phyloP scores from a whole-genome alignment of 2,888 invertebrate species.

The Ophraella communa region DNA sequence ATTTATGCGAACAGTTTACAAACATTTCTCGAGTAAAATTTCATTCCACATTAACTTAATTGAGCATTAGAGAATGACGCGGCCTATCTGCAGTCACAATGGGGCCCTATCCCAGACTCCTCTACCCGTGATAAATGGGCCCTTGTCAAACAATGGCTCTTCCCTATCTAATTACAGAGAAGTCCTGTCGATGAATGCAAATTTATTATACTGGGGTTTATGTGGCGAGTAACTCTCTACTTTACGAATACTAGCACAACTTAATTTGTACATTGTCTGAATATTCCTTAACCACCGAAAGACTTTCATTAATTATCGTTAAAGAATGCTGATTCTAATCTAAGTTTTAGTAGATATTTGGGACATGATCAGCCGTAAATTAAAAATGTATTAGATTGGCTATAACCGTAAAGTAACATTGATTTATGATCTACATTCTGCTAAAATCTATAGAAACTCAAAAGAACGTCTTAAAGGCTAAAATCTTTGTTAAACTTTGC shows the following conservation, averaged over 20 bases:
- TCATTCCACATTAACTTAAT: constrained; percentile 22
- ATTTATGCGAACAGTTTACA: constrained; percentile 1
- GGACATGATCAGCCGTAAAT: constrained; percentile 1
- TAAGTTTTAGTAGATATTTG: constrained; percentile 12
- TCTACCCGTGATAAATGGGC: constrained; percentile 20
- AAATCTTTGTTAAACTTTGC: no score
- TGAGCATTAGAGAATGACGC: constrained; percentile 26
- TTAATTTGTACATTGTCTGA: constrained; percentile 23
- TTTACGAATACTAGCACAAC: constrained; percentile 15
- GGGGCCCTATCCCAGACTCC: constrained; percentile 5
- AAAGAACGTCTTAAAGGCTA: neutral
- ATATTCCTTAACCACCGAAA: constrained; percentile 1
- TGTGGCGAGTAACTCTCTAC: constrained; percentile 21
- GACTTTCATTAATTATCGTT: constrained; percentile 19
- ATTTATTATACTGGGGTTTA: constrained; percentile 25
- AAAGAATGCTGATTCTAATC: constrained; percentile 19
- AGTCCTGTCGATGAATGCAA: constrained; percentile 29
- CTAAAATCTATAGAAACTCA: neutral
- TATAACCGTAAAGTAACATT: neutral
- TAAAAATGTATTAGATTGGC: neutral
- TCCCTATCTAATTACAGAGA: constrained; percentile 28
- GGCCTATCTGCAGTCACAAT: constrained; percentile 25
- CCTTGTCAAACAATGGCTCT: constrained; percentile 27
- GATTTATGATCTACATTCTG: neutral
- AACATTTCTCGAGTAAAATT: constrained; percentile 5